Evolutionary conservation across 2,888 invertebrate species (phyloP).

Genomic region (Caenorhabditis sp.): DNA sequence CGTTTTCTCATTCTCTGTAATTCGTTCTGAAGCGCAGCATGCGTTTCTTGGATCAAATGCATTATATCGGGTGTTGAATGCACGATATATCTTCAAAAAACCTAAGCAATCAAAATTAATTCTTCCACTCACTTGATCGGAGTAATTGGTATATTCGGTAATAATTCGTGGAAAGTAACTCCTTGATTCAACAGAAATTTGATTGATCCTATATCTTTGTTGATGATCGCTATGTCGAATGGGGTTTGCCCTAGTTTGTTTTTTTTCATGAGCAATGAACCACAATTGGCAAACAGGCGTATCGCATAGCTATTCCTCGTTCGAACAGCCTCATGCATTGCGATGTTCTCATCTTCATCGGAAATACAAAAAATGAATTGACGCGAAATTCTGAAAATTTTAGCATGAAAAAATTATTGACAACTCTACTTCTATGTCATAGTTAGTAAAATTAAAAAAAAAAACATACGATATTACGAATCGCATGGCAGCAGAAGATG

Average conservation of each 20-base stretch:
- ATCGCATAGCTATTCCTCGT: not conserved
- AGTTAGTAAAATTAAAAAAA: no score
- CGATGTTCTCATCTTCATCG: not conserved
- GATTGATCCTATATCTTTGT: not conserved
- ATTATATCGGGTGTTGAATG: not conserved
- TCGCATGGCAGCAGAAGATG: not conserved
- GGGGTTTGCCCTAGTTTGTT: not conserved
- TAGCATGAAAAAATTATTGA: no score
- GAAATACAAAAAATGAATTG: not conserved
- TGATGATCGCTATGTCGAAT: not conserved
- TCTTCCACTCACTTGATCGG: not conserved
- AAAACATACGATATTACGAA: slow-evolving; percentile 1
- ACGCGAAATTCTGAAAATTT: not conserved
- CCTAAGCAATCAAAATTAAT: not conserved
- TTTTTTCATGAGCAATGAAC: not conserved
- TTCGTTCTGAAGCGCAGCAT: not conserved
- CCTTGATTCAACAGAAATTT: slow-evolving; percentile 5
- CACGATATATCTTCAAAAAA: not conserved
- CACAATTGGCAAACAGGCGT: not conserved
- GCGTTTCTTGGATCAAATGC: not conserved
- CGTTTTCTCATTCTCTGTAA: not conserved
- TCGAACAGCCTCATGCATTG: slow-evolving; percentile 9
- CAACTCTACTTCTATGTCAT: no score
- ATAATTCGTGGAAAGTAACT: slow-evolving; percentile 4
- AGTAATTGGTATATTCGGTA: not conserved